A percentile compares a stretch with the other conserved stretches of the same genome.
These are phyloP conservation scores for Itoplectis maculator DNA, from an alignment of 2,888 invertebrate species.

Conservation along the genomic window DNA sequence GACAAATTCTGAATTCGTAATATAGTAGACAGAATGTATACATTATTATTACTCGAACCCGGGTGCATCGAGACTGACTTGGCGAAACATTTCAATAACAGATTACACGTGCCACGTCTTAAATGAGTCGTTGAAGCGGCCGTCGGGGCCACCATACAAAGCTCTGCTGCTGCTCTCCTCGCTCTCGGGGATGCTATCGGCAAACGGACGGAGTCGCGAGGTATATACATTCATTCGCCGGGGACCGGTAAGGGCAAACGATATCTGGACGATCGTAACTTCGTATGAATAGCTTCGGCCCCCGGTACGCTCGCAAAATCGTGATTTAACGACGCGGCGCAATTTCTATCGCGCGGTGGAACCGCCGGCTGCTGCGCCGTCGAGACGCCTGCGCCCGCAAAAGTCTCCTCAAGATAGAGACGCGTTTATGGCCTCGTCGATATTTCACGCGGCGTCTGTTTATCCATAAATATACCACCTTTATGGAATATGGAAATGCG, in stretches of 20 bases:
- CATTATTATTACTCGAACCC: not conserved
- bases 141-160: slow-evolving; percentile 50
- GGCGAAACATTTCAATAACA: slow-evolving; percentile 53
- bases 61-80: slow-evolving; percentile 44
- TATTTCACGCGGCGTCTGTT: slow-evolving; percentile 22
- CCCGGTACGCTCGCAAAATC: slow-evolving; percentile 73
- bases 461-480: not conserved
- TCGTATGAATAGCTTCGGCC: slow-evolving; percentile 72
- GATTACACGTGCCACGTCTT: slow-evolving; percentile 47
- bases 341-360: slow-evolving; percentile 54
- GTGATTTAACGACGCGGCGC: slow-evolving; percentile 76
- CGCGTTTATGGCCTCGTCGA: slow-evolving; percentile 53
- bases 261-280: slow-evolving; percentile 73
- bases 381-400: slow-evolving; percentile 40
- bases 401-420: slow-evolving; percentile 52
- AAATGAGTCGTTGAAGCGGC: slow-evolving; percentile 69
- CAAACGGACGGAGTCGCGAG: slow-evolving; percentile 40
- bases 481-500: slow-evolving; percentile 21
- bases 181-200: slow-evolving; percentile 57
- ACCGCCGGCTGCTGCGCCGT: slow-evolving; percentile 4
- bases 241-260: slow-evolving; percentile 69
- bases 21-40: no score
- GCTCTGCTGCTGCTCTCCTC: no score
- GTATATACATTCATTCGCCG: slow-evolving; percentile 63
- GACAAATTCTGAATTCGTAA: no score